A percentile compares a stretch with the other conserved stretches of the same genome.
Conservation (phyloP, 2,888 invertebrate genomes). For the Caenorhabditis sinica region DNA sequence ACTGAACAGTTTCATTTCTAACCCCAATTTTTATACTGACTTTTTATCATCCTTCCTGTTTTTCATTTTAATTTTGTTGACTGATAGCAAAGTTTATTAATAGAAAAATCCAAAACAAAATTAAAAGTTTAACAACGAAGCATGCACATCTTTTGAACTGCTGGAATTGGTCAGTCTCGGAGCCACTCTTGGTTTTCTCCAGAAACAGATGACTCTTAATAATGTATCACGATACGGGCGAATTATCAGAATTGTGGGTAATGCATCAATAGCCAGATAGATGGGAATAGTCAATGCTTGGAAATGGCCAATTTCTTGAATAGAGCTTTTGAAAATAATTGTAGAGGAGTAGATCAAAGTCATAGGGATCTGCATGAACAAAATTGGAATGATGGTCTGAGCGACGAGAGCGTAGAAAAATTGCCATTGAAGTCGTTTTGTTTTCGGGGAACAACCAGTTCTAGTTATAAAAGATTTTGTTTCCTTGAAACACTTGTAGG, state of each 20-base stretch:
- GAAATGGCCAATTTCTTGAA: background rate
- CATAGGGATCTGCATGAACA: constrained; percentile 22
- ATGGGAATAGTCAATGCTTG: constrained; percentile 4
- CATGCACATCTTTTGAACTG: background rate
- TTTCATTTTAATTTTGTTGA: background rate
- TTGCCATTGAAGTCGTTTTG: constrained; percentile 28
- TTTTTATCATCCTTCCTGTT: constrained; percentile 3
- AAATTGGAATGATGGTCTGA: constrained; percentile 27
- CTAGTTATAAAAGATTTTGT: background rate
- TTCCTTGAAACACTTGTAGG: background rate
- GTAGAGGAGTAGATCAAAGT: constrained; percentile 10
- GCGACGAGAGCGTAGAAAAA: constrained; percentile 30
- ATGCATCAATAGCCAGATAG: constrained; percentile 13
- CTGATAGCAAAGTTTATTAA: too few species aligned
- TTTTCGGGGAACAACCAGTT: background rate
- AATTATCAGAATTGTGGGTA: constrained; percentile 28
- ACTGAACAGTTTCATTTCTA: background rate
- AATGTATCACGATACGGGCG: constrained; percentile 23
- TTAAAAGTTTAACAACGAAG: background rate
- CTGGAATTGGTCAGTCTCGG: background rate
- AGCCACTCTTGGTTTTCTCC: background rate
- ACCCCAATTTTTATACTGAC: background rate
- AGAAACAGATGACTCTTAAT: background rate
- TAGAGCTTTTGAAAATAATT: background rate
- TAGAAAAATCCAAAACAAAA: background rate